Evolutionary conservation across 2,113 vertebrate genomes (phyloP).

Genomic region (Etheostoma cragini): DNA sequence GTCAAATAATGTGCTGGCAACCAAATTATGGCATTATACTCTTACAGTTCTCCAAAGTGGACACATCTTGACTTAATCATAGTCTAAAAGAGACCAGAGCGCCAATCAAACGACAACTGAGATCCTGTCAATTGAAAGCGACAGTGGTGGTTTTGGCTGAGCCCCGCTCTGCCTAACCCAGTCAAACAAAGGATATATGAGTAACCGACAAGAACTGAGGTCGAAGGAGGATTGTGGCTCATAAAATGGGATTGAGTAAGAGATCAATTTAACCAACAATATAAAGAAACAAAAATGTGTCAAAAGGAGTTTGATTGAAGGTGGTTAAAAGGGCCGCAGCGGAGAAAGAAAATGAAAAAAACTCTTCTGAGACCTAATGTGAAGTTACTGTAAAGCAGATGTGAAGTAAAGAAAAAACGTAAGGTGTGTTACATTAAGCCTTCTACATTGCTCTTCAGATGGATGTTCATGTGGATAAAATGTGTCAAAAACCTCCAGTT

Average conservation of each 20-base stretch:
- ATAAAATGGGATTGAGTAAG: slow-evolving; percentile 37
- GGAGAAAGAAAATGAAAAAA: background rate
- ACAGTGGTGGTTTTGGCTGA: slow-evolving; percentile 68
- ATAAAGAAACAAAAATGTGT: slow-evolving; percentile 44
- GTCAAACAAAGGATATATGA: slow-evolving; percentile 57
- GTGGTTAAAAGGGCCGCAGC: slow-evolving; percentile 2
- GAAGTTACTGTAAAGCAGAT: slow-evolving; percentile 11
- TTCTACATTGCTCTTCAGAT: background rate
- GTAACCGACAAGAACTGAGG: slow-evolving; percentile 30
- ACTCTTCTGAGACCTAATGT: slow-evolving; percentile 17
- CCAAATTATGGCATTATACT: slow-evolving; percentile 34
- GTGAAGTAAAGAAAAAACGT: background rate
- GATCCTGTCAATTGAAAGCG: slow-evolving; percentile 62
- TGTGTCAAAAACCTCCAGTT: background rate
- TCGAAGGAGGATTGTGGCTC: slow-evolving; percentile 35
- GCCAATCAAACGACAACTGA: slow-evolving; percentile 52
- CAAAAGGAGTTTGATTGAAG: slow-evolving; percentile 31
- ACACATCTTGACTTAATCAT: slow-evolving; percentile 75
- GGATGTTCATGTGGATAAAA: background rate
- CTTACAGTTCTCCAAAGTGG: slow-evolving; percentile 39
- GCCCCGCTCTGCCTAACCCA: slow-evolving; percentile 42
- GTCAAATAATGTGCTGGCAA: slow-evolving; percentile 45
- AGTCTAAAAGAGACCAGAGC: slow-evolving; percentile 26
- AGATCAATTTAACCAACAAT: slow-evolving; percentile 55
- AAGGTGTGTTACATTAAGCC: background rate